Base-by-base conservation (phyloP, 2,888 invertebrate genomes). In the Notodonta dromedarius region DNA sequence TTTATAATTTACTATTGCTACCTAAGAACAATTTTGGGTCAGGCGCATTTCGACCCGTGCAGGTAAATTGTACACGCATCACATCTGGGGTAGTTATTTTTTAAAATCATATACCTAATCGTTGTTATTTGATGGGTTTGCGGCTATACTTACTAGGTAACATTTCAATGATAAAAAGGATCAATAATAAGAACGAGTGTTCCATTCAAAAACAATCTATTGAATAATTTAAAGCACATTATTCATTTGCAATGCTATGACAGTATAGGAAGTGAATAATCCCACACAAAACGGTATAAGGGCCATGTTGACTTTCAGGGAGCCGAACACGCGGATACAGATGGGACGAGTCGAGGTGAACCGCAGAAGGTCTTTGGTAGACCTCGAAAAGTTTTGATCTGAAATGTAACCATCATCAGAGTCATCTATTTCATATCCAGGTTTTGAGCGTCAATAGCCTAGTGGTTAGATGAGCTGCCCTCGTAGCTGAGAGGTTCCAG, bases 181-280 rank as follows among this genome's bases (percentile, higher is more conserved):
- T 24, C 24, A 24, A 24, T 24, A 24, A 24, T 24, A 24, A 24
- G 2, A 24, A 24, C 24, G 2, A 35, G 35, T 35, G 5, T 3
- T 35, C 4, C 0, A 42, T 11, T 9, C 42, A 42, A 8, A 11
- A 11, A 42, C 35, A 35, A 6, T 35, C 1, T 42, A 68, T 39
- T 57, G 11, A 14, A 44, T 13, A 46, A 9, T 51, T 71, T 72
- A 81, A 4, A 85, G 50, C 0, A 87, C 73, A 56, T 86, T 85
- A 53, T 85, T 85, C 44, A 86, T 84, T 62, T 88, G 89, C 40
- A 88, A 59, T 0, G 81, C 79, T 4, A 87, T 83, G 5, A 88
- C 80, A 4, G 87, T 84, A 60, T 87, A 86, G 0, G 87, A 77
- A 0, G 82, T 81, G 61, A 86, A 81, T 52, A 88, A 72, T 14